These are phyloP conservation scores for Rana temporaria DNA, from an alignment of 2,113 vertebrate genomes.

Conservation along the genomic window DNA sequence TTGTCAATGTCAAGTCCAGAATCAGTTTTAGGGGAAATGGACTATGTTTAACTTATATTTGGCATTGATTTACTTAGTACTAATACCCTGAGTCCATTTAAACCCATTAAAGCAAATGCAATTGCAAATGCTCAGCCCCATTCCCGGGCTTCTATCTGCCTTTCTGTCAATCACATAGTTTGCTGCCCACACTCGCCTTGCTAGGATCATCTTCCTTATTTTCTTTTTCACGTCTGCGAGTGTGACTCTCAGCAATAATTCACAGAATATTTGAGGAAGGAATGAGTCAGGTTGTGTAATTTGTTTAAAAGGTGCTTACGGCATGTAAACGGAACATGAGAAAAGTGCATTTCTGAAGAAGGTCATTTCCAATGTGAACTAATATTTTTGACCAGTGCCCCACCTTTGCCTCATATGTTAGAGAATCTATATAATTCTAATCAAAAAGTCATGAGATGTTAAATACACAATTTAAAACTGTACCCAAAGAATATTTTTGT, in stretches of 20 bases:
- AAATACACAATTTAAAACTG: too few relatives aligned
- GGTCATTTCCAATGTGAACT: neutral
- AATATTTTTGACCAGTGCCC: neutral
- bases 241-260: constrained; percentile 4
- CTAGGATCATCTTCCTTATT: neutral
- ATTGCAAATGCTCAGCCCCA: constrained; percentile 6
- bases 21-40: neutral
- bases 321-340: neutral
- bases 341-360: neutral
- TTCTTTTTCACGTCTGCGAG: neutral
- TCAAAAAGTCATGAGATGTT: too few relatives aligned
- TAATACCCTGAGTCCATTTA: constrained; percentile 48
- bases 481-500: too few relatives aligned
- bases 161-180: constrained; percentile 24
- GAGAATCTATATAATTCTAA: too few relatives aligned
- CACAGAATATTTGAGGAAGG: neutral
- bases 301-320: constrained; percentile 11
- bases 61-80: constrained; percentile 41
- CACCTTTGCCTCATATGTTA: too few relatives aligned
- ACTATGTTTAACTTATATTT: constrained; percentile 16
- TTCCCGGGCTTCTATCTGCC: constrained; percentile 30
- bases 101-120: constrained; percentile 37
- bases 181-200: constrained; percentile 26
- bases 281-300: constrained; percentile 26
- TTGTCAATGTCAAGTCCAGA: neutral